Evolutionary conservation across 2,888 invertebrate genomes (phyloP).

Genomic region (Cheilosia vulpina): DNA sequence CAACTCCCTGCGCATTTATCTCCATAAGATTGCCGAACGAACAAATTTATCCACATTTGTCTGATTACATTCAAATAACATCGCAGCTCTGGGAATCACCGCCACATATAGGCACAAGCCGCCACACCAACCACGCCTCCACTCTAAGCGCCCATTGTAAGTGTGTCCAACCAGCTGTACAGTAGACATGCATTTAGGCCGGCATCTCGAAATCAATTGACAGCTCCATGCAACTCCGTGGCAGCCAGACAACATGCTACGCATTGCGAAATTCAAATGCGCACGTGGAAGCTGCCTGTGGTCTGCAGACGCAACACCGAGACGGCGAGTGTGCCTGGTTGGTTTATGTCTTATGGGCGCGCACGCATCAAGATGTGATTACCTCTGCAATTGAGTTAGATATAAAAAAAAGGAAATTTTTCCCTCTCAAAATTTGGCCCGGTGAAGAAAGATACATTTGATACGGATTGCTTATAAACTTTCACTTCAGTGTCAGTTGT

Average conservation of each 20-base stretch:
- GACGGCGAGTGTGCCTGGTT: background rate
- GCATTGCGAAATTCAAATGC: constrained; percentile 53
- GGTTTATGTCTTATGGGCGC: constrained; percentile 27
- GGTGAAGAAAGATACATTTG: constrained; percentile 22
- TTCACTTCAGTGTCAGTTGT: constrained; percentile 52
- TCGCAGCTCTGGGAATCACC: constrained; percentile 24
- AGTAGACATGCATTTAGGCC: constrained; percentile 13
- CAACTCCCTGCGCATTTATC: constrained; percentile 60
- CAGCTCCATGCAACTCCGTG: constrained; percentile 21
- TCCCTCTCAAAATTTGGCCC: background rate
- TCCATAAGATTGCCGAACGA: constrained; percentile 54
- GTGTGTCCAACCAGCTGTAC: constrained; percentile 39
- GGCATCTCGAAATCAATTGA: constrained; percentile 54
- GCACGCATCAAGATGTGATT: constrained; percentile 52
- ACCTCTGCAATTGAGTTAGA: constrained; percentile 25
- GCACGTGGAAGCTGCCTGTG: constrained; percentile 41
- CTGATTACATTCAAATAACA: constrained; percentile 58
- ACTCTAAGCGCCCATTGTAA: constrained; percentile 17
- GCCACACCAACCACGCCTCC: constrained; percentile 36
- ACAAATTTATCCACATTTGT: constrained; percentile 65
- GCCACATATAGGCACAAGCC: constrained; percentile 13
- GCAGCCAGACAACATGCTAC: constrained; percentile 42
- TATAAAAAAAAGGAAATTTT: constrained; percentile 5
- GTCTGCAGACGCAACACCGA: constrained; percentile 3
- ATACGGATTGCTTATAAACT: constrained; percentile 27